These are phyloP conservation scores for Lasius fuliginosus DNA, from an alignment of 2,888 invertebrate species.

Conservation along the genomic window DNA sequence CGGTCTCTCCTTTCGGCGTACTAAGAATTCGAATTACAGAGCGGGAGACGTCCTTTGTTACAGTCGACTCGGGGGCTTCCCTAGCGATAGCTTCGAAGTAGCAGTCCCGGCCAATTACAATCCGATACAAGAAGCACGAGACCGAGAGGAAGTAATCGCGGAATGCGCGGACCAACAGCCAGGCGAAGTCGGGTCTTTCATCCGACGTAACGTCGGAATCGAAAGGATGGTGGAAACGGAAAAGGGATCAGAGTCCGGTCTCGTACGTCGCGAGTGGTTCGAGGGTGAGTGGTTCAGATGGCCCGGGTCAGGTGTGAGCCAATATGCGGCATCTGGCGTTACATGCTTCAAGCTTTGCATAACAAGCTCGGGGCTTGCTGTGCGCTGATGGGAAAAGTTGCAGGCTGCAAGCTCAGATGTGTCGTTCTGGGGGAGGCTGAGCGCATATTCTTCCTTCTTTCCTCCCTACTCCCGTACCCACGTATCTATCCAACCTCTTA, in stretches of 20 bases:
- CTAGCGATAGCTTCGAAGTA: not conserved
- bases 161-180: conserved; percentile 17
- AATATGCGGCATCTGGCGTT: conserved; percentile 85
- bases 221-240: conserved; percentile 11
- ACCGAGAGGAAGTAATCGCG: conserved; percentile 13
- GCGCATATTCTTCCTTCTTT: conserved; percentile 64
- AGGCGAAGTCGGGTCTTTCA: conserved; percentile 7
- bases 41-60: not conserved
- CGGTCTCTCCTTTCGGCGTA: not conserved
- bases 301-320: conserved; percentile 79
- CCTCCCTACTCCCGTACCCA: conserved; percentile 47
- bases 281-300: conserved; percentile 51
- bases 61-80: not conserved
- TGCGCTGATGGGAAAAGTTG: conserved; percentile 86
- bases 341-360: conserved; percentile 85
- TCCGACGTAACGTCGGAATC: conserved; percentile 21
- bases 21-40: conserved; percentile 6
- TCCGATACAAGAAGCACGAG: conserved; percentile 9
- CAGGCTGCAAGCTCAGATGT: conserved; percentile 82
- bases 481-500: conserved; percentile 8
- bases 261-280: conserved; percentile 11
- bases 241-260: conserved; percentile 52
- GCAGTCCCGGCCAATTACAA: conserved; percentile 35
- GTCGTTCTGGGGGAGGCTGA: conserved; percentile 64
- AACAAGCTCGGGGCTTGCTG: conserved; percentile 84